Base-by-base conservation (phyloP, 2,797 vertebrate genomes). In the Strix occidentalis region DNA sequence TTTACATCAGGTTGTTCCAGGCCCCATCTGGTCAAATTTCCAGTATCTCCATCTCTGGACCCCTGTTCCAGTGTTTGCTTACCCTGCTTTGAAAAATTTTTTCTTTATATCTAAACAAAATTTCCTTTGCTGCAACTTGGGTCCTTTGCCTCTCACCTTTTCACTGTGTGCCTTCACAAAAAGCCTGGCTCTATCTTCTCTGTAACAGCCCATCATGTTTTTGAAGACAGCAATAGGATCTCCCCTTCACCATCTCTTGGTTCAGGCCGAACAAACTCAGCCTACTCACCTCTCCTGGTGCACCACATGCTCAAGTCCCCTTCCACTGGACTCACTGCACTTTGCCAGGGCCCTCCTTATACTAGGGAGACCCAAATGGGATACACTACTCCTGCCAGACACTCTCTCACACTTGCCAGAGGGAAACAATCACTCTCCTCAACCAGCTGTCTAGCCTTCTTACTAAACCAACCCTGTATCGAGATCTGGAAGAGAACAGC, bases 11-110 rank as follows among this genome's bases (percentile, higher is more conserved):
- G 21, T 50, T 65, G 25, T 25, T 63, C 33, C 46, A 69, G n/a
- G 39, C 9, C 21, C 28, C 0, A 0, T 29, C 9, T 6, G 2
- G 25, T 35, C 58, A 82, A 14, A 37, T 46, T n/a, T 68, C 69
- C 46, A 61, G 13, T 33, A 61, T 57, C 37, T 76, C 45, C 31
- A 53, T 11, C 50, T 69, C 58, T 24, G 13, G 41, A 48, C 10
- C 17, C 8, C n/a, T 51, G 41, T n/a, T 81, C 2, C 29, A 68
- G 5, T 46, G 24, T 58, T 78, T 81, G 28, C 29, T 63, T n/a
- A 80, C 9, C 10, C 46, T 8, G 2, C 29, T 57, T 58, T 63
- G 29, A 91, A 56, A 6, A 57, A 9, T 15, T 63, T 9, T 74
- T 75, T 60, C 48, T 35, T 48, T 56, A 37, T 20, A 35, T 28